Conservation (phyloP, 1,140 invertebrate species). For the Apolygus lucorum region DNA sequence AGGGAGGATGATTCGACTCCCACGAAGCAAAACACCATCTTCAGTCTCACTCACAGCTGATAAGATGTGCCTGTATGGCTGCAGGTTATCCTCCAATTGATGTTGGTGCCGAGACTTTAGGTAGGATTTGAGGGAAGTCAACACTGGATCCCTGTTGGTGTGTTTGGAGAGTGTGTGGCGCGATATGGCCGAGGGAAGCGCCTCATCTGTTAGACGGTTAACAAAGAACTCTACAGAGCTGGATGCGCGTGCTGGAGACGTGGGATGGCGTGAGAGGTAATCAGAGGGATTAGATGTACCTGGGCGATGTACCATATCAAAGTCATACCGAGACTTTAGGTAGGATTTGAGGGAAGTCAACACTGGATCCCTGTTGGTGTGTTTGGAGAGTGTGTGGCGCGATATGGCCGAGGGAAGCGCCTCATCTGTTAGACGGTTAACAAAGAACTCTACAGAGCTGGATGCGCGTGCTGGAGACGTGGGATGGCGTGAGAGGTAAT, state of each 20-base stretch:
- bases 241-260: neutral
- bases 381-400: neutral
- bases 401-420: neutral
- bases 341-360: neutral
- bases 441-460: neutral
- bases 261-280: neutral
- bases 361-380: neutral
- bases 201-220: neutral
- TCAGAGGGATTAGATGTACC: neutral
- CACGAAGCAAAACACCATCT: neutral
- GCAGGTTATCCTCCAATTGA: neutral
- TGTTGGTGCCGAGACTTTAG: neutral
- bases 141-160: neutral
- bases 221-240: neutral
- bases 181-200: neutral
- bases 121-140: neutral
- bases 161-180: neutral
- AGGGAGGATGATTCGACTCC: neutral
- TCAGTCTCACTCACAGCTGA: neutral
- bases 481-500: neutral
- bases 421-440: neutral
- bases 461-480: neutral
- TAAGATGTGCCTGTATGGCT: neutral
- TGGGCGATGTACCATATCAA: neutral
- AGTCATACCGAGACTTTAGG: neutral